Percentiles rank a stretch among this genome's conserved stretches.
These are phyloP conservation scores for Periophthalmus modestus DNA, from an alignment of 2,113 vertebrate genomes.

Conservation along the genomic window DNA sequence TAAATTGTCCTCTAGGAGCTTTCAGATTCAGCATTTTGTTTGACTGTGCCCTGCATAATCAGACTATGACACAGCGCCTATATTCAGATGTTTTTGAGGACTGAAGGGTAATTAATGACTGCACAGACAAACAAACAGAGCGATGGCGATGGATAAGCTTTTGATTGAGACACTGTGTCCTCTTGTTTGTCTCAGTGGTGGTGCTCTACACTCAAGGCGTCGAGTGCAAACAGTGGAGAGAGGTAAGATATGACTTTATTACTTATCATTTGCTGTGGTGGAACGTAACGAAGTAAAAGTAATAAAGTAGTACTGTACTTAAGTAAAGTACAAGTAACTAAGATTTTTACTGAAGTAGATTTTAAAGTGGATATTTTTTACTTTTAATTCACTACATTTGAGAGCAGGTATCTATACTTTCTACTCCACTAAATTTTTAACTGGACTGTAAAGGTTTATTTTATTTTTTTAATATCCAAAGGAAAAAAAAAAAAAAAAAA, in stretches of 20 bases:
- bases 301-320: no score
- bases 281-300: no score
- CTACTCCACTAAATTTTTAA: no score
- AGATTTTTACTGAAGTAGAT: no score
- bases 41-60: constrained; percentile 26
- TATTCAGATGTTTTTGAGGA: constrained; percentile 26
- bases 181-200: constrained; percentile 79
- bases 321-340: no score
- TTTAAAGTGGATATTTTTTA: no score
- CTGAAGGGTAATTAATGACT: constrained; percentile 56
- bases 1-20: constrained; percentile 23
- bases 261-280: not conserved
- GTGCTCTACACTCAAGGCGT: constrained; percentile 92
- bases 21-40: constrained; percentile 22
- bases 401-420: not conserved
- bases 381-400: no score
- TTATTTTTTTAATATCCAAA: no score
- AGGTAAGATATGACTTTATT: constrained; percentile 80
- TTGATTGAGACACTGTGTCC: constrained; percentile 29
- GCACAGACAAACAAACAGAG: constrained; percentile 44
- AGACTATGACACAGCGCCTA: constrained; percentile 16
- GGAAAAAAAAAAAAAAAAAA: no score
- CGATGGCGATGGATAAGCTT: constrained; percentile 9
- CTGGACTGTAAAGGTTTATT: no score
- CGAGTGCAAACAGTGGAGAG: constrained; percentile 91